These are phyloP conservation scores for Charaxes varanes DNA, from an alignment of 1,140 invertebrate genomes.

Conservation along the genomic window DNA sequence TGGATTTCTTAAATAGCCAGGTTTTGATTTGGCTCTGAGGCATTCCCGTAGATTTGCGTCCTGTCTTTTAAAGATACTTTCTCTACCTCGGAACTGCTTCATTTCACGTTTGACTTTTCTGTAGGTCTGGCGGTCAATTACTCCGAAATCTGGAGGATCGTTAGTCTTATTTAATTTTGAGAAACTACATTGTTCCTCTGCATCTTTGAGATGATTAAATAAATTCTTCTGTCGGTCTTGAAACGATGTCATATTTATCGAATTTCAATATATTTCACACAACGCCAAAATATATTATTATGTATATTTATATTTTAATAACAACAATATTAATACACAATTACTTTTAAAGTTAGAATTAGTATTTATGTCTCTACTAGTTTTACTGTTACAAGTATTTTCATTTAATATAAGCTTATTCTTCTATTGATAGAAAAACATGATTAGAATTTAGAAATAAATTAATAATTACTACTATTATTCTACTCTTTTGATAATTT, in stretches of 20 bases:
- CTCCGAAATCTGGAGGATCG: slow-evolving; percentile 35
- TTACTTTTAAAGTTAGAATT: no score
- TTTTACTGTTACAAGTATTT: no score
- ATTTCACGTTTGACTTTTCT: slow-evolving; percentile 60
- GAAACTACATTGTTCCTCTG: slow-evolving; percentile 71
- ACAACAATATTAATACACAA: no score
- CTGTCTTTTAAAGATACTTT: slow-evolving; percentile 85
- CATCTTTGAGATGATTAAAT: slow-evolving; percentile 73
- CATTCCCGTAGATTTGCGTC: slow-evolving; percentile 76
- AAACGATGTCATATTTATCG: slow-evolving; percentile 73
- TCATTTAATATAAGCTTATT: no score
- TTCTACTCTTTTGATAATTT: no score
- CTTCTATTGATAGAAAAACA: no score
- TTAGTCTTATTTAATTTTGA: slow-evolving; percentile 57
- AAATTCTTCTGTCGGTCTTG: slow-evolving; percentile 70
- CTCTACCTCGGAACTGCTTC: slow-evolving; percentile 79
- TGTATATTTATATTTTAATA: no score
- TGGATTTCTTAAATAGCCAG: slow-evolving; percentile 83
- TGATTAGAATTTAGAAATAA: no score
- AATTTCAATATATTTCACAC: no score
- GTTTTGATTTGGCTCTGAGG: slow-evolving; percentile 71
- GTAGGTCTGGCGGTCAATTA: slow-evolving; percentile 46
- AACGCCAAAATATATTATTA: no score
- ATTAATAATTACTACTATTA: no score
- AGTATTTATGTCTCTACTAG: no score